phyloP scores from a whole-genome alignment of 2,113 vertebrate genomes.

The Pachycephala philippinensis region DNA sequence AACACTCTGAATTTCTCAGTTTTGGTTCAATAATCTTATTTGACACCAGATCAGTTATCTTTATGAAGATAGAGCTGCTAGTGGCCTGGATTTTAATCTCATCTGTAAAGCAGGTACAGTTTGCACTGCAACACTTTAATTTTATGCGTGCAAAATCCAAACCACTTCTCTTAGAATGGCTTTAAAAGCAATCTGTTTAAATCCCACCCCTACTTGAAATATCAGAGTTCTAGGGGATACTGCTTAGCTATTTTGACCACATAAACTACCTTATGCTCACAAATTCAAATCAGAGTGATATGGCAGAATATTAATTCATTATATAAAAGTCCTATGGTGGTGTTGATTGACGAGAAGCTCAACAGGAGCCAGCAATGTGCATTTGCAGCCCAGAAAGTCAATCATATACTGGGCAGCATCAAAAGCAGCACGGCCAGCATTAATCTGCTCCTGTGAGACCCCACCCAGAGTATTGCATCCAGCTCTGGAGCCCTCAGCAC shows the following conservation, averaged over 20 bases:
- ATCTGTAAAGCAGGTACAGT: not conserved
- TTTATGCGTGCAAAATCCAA: not conserved
- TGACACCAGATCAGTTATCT: not conserved
- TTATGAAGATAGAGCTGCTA: not conserved
- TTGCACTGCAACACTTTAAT: not conserved
- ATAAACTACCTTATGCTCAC: not conserved
- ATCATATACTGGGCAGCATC: not conserved
- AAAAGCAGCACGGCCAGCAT: not conserved
- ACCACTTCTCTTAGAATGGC: not conserved
- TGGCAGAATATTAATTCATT: not conserved
- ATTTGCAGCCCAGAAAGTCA: not conserved
- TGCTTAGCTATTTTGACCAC: not conserved
- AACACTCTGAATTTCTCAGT: not conserved
- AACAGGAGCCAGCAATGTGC: not conserved
- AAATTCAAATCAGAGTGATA: not conserved
- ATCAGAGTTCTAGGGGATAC: not conserved
- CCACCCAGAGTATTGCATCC: not conserved
- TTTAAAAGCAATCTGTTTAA: not conserved
- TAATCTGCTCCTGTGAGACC: not conserved
- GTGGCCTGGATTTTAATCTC: not conserved
- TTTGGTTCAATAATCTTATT: not conserved
- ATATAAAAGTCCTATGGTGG: not conserved
- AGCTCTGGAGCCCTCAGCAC: not conserved
- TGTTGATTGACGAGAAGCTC: not conserved
- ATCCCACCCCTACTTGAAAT: not conserved